Evolutionary conservation across 2,113 vertebrate genomes (phyloP).

Genomic region (Ivindomyrus marchei): DNA sequence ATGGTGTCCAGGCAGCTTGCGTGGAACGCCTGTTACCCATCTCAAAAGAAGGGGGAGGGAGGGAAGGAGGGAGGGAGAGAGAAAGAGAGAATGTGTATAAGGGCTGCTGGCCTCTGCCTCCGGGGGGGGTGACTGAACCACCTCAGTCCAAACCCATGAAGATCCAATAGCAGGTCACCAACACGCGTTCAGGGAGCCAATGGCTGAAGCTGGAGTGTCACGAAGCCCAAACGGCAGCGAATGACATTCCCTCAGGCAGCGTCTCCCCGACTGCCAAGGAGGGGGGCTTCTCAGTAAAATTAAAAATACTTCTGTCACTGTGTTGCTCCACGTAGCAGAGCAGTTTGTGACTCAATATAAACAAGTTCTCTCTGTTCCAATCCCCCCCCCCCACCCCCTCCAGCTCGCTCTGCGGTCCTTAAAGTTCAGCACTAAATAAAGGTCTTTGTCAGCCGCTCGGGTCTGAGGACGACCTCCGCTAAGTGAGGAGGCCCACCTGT

Average conservation of each 20-base stretch:
- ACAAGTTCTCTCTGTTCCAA: constrained; percentile 9
- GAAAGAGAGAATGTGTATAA: not conserved
- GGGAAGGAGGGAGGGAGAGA: not conserved
- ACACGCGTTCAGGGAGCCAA: not conserved
- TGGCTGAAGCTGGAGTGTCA: too few species aligned
- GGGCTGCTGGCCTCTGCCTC: not conserved
- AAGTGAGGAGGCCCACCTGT: constrained; percentile 44
- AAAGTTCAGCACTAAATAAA: constrained; percentile 57
- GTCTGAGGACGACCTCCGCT: constrained; percentile 52
- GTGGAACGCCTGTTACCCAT: not conserved
- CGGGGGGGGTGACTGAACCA: not conserved
- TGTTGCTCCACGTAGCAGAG: not conserved
- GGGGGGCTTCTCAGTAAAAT: not conserved
- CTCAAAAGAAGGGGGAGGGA: not conserved
- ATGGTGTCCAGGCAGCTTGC: not conserved
- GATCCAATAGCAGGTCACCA: not conserved
- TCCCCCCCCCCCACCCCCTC: constrained; percentile 13
- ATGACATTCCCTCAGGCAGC: not conserved
- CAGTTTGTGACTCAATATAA: constrained; percentile 32
- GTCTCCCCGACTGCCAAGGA: not conserved
- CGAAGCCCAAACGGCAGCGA: not conserved
- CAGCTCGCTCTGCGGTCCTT: constrained; percentile 26
- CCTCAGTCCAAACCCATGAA: not conserved
- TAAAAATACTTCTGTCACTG: constrained; percentile 32
- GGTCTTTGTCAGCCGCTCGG: constrained; percentile 55